Base-by-base conservation (phyloP, 2,888 invertebrate species). In the Beris chalybata region DNA sequence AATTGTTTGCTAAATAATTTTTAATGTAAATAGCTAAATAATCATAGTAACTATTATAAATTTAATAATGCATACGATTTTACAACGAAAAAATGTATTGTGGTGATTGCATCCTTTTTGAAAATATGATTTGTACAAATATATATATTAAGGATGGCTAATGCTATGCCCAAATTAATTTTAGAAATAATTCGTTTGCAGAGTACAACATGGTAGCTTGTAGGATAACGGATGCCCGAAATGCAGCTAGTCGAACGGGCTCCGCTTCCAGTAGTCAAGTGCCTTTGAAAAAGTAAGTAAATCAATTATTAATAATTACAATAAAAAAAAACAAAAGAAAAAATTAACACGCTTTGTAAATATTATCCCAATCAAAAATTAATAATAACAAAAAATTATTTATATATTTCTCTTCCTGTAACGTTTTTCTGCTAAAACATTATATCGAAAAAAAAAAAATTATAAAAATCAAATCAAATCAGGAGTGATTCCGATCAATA, bases 191-290 rank as follows among this genome's bases (percentile, higher is more conserved):
- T 87, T 83, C 87, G 87, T 83, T 91, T 92, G 83, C 90, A 95
- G 95, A 94, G 85, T 95, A 95, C 89, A 95, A 94, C 87, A 94
- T 95, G 95, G 95, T 95, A 87, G 93, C 95, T 83, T 95, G 95
- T 88, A 90, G 95, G 82, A 91, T 95, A 82, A 93, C 94, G 76
- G 95, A 95, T 84, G 88, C 93, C 78, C 90, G 95, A 84, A 94
- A 94, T 83, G 93, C 94, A 78, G 85, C 75, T 83, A 85, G 79
- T 82, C 85, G 82, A 83, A 81, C 83, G 84, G 82, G 86, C 82
- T 85, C 86, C 82, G 87, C 89, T 82, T 87, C 90, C 86, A 91
- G 92, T 89, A 94, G 93, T 88, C 92, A 93, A 89, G 92, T 95
- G 92, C 94, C 94, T 92, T 92, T 94, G 89, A 95, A 95, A 89